These are phyloP conservation scores for Drosophila lacteicornis DNA, from an alignment of 1,140 invertebrate genomes.

Conservation along the genomic window DNA sequence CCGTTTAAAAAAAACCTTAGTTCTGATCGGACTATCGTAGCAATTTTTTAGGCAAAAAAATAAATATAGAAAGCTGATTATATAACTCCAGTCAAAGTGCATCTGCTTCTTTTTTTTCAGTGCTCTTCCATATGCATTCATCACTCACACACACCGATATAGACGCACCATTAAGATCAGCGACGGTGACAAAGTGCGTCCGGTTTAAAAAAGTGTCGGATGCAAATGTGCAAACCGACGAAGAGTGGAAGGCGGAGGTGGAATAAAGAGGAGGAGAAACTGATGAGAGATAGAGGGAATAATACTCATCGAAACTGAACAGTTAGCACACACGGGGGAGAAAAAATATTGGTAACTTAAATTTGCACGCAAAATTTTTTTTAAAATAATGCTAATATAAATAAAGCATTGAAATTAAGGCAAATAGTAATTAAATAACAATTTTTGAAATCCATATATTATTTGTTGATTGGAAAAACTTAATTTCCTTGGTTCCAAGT, in stretches of 20 bases:
- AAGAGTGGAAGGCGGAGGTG: conserved; percentile 3
- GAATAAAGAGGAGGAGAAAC: conserved; percentile 7
- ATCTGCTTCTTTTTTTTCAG: conserved; percentile 7
- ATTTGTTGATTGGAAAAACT: too few relatives aligned
- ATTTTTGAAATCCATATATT: too few relatives aligned
- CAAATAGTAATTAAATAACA: too few relatives aligned
- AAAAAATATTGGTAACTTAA: conserved; percentile 67
- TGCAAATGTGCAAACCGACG: conserved; percentile 61
- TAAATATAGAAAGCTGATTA: neutral
- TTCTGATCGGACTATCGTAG: too few relatives aligned
- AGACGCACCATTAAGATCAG: conserved; percentile 74
- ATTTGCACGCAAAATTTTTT: conserved; percentile 2
- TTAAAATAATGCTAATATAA: too few relatives aligned
- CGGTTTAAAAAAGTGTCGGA: conserved; percentile 73
- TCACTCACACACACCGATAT: conserved; percentile 50
- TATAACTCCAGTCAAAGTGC: neutral
- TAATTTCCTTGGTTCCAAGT: too few relatives aligned
- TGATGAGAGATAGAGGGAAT: neutral
- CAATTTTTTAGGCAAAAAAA: too few relatives aligned
- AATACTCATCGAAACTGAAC: conserved; percentile 20
- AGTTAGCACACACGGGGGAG: conserved; percentile 18
- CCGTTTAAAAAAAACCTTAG: too few relatives aligned
- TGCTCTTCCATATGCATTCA: conserved; percentile 36
- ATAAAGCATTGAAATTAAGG: too few relatives aligned
- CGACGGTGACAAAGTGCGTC: conserved; percentile 78